These are phyloP conservation scores for Tympanuchus pallidicinctus DNA, from an alignment of 2,113 vertebrate genomes.

Conservation along the genomic window DNA sequence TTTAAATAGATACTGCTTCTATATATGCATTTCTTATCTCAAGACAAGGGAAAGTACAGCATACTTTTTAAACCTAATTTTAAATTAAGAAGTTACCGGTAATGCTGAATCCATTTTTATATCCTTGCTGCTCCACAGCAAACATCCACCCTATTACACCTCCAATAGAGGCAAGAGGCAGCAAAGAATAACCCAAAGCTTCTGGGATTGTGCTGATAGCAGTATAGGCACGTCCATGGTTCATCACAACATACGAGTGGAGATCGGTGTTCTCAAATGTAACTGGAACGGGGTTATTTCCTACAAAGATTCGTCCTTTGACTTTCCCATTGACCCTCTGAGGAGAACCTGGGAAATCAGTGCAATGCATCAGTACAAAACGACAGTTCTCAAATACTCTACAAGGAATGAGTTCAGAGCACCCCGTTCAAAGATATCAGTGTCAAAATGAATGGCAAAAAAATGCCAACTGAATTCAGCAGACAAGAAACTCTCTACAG, in stretches of 20 bases:
- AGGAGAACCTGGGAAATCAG: constrained; percentile 85
- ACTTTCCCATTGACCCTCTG: constrained; percentile 96
- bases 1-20: background rate
- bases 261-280: constrained; percentile 89
- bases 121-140: constrained; percentile 91
- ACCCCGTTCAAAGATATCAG: background rate
- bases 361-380: background rate
- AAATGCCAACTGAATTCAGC: background rate
- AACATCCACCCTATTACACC: constrained; percentile 96
- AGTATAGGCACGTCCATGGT: constrained; percentile 93
- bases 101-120: constrained; percentile 92
- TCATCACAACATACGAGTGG: constrained; percentile 95
- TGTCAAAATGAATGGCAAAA: background rate
- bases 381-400: background rate
- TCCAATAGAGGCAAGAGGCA: constrained; percentile 88
- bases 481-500: background rate
- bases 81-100: constrained; percentile 81
- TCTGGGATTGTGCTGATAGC: constrained; percentile 92
- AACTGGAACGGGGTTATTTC: constrained; percentile 78
- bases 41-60: background rate
- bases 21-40: background rate
- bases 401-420: background rate
- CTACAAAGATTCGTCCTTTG: constrained; percentile 87
- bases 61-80: background rate
- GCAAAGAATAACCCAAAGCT: constrained; percentile 85